phyloP scores from a whole-genome alignment of 1,140 invertebrate species.

The Drosophila malerkotliana region DNA sequence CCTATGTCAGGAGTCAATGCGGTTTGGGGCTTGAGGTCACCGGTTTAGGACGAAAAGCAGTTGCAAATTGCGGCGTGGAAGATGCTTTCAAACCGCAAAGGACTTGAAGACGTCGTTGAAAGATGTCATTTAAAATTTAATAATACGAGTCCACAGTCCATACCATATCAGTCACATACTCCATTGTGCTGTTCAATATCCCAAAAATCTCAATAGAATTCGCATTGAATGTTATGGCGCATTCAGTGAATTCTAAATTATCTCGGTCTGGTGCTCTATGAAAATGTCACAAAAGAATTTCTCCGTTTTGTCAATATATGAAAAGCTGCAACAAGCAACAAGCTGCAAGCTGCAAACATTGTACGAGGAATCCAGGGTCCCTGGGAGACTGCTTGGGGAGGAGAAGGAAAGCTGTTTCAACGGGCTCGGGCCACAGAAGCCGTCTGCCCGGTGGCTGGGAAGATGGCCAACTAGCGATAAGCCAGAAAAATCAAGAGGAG shows the following conservation, averaged over 20 bases:
- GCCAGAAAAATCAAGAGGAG: constrained; percentile 46
- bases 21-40: constrained; percentile 24
- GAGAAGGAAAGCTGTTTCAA: constrained; percentile 1
- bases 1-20: constrained; percentile 33
- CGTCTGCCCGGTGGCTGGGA: constrained; percentile 31
- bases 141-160: not conserved
- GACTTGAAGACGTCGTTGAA: not conserved
- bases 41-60: not conserved
- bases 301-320: constrained; percentile 68
- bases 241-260: constrained; percentile 39
- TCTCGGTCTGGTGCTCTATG: constrained; percentile 37
- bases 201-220: constrained; percentile 26
- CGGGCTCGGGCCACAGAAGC: constrained; percentile 7
- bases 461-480: constrained; percentile 71
- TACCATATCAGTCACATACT: not conserved
- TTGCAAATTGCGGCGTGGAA: not conserved
- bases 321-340: constrained; percentile 65
- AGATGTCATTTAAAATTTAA: not conserved
- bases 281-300: constrained; percentile 61
- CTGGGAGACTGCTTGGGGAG: not conserved
- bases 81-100: not conserved
- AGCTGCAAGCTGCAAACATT: constrained; percentile 60
- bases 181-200: constrained; percentile 7
- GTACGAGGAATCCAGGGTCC: constrained; percentile 5
- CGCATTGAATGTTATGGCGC: constrained; percentile 29